Evolutionary conservation across 2,797 vertebrate genomes (phyloP).

Genomic region (Echiichthys vipera): DNA sequence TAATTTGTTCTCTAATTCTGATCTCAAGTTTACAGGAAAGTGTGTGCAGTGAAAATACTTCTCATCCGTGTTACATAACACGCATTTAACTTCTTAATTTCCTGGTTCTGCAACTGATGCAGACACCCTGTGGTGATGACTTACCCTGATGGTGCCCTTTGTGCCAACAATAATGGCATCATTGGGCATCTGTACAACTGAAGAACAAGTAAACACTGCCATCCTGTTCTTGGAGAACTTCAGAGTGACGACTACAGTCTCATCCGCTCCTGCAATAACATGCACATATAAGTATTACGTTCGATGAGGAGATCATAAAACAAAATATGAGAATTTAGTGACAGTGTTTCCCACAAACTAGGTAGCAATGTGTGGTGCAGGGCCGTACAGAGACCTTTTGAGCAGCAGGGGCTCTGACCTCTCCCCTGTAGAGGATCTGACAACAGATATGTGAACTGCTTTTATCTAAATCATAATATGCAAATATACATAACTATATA

Average conservation of each 20-base stretch:
- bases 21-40: no score
- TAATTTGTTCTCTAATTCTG: no score
- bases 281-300: neutral
- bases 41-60: neutral
- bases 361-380: no score
- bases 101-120: neutral
- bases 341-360: no score
- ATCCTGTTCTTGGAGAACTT: conserved; percentile 87
- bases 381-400: no score
- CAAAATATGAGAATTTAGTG: neutral
- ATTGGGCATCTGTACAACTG: conserved; percentile 75
- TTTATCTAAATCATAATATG: no score
- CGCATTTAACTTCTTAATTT: neutral
- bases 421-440: no score
- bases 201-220: conserved; percentile 83
- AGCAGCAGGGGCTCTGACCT: no score
- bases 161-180: conserved; percentile 83
- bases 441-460: no score
- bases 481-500: no score
- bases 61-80: neutral
- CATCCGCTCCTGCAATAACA: conserved; percentile 84
- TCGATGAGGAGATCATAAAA: neutral
- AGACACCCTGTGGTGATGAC: neutral
- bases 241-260: conserved; percentile 83
- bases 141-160: conserved; percentile 85